Evolutionary conservation across 2,113 vertebrate genomes (phyloP).

Genomic region (Gambusia holbrooki): DNA sequence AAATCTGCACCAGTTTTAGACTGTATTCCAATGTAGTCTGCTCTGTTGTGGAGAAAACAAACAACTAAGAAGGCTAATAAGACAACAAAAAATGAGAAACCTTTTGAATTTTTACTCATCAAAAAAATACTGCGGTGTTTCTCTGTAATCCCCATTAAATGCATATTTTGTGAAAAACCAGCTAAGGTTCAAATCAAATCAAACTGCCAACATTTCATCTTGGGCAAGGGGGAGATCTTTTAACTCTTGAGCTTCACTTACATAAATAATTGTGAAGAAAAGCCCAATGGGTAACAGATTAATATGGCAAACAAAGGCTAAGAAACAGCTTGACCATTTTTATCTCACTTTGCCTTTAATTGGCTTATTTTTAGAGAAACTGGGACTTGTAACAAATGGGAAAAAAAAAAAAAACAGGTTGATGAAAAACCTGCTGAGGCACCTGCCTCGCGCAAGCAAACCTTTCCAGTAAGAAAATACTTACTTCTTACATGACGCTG

Average conservation of each 20-base stretch:
- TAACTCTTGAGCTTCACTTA: neutral
- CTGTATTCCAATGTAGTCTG: neutral
- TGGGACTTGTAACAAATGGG: neutral
- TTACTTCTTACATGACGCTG: neutral
- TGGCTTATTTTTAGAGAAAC: neutral
- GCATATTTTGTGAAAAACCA: neutral
- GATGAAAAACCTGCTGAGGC: neutral
- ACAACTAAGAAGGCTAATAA: neutral
- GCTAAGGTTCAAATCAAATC: neutral
- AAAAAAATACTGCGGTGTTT: neutral
- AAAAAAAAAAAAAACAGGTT: neutral
- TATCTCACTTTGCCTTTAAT: neutral
- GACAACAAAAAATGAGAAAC: neutral
- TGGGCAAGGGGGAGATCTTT: neutral
- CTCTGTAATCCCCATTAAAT: neutral
- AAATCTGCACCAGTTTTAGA: neutral
- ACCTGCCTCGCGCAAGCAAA: too few relatives aligned
- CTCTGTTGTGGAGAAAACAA: neutral
- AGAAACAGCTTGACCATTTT: neutral
- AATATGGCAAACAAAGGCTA: neutral
- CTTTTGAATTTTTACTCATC: neutral
- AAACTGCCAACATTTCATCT: neutral
- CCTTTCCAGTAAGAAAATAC: neutral
- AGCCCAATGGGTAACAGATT: neutral
- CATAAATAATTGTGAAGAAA: neutral